Evolutionary conservation across 1,140 invertebrate species (phyloP), one percentile per base, ranked within the genome.

Genomic region (Conopomorpha cramerella): DNA sequence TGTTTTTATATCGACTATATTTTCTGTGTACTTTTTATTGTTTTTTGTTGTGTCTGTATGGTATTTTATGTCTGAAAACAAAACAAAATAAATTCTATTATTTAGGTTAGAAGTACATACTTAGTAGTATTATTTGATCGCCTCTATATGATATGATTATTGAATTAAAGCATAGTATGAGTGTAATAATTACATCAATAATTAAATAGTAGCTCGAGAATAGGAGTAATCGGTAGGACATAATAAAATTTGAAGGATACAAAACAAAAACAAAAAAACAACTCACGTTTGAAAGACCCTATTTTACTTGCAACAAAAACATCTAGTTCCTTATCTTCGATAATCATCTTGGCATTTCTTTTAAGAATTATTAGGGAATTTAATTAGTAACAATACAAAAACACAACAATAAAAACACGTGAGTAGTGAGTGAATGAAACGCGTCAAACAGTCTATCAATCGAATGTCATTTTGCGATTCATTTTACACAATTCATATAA

Each of bases 261-360:
- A 65, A 62, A 41, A 17, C 8, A 31, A 37, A 27, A 23, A n/a
- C 34, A 37, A 27, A 13, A 23, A 29, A 1, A 18, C 28, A 30
- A 74, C 71, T 60, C 46, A 78, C 72, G 76, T 64, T 78, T 78
- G 30, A 78, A 73, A n/a, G 76, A 70, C 37, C 76, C 76, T 36
- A 78, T 78, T 42, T 55, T 67, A 35, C 62, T 74, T 1, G 46
- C 67, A 16, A 77, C 62, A 38, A 74, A 74, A 42, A 78, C 44
- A 38, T 78, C 71, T 8, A 76, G 35, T 31, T 67, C 51, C 36
- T 55, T 60, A 15, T 67, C 48, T 34, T 72, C 51, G 7, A 29
- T 19, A 41, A 49, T 39, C 29, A 66, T 27, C 32, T 23, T 23
- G n/a, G n/a, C n/a, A n/a, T n/a, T n/a, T n/a, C n/a, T n/a, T n/a